Conservation (phyloP, 2,797 vertebrate genomes). For the Cheirogaleus major region DNA sequence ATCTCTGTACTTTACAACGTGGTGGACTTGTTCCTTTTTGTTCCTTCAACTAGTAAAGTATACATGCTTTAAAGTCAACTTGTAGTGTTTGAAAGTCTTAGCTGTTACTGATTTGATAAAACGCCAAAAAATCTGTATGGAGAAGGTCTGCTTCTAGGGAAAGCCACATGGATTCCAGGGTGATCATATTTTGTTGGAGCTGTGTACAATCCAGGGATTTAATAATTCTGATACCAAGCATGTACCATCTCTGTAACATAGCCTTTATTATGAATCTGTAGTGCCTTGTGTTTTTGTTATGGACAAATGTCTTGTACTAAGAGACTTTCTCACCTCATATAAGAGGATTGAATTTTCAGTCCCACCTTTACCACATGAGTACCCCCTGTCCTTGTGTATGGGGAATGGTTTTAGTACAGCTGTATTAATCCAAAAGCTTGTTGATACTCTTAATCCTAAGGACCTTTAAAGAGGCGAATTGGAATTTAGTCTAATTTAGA, state of each 20-base stretch:
- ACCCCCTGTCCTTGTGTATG: background rate
- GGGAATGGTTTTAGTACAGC: background rate
- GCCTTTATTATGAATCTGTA: background rate
- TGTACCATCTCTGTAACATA: background rate
- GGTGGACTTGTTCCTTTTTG: background rate
- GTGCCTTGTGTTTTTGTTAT: background rate
- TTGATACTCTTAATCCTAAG: background rate
- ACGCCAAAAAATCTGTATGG: background rate
- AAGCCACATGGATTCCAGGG: background rate
- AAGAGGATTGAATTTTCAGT: background rate
- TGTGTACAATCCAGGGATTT: background rate
- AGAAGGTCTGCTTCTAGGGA: background rate
- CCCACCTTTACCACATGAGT: background rate
- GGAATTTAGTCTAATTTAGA: background rate
- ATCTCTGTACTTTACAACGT: background rate
- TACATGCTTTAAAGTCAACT: background rate
- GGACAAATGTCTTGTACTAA: background rate
- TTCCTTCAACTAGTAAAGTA: background rate
- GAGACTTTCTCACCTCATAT: background rate
- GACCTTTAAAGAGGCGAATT: background rate
- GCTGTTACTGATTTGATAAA: constrained; percentile 17
- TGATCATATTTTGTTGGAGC: background rate
- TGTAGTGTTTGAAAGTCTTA: constrained; percentile 32
- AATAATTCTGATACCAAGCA: background rate
- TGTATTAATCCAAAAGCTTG: background rate